Base-by-base conservation (phyloP, 2,888 invertebrate genomes). In the Drosophila diplacantha region DNA sequence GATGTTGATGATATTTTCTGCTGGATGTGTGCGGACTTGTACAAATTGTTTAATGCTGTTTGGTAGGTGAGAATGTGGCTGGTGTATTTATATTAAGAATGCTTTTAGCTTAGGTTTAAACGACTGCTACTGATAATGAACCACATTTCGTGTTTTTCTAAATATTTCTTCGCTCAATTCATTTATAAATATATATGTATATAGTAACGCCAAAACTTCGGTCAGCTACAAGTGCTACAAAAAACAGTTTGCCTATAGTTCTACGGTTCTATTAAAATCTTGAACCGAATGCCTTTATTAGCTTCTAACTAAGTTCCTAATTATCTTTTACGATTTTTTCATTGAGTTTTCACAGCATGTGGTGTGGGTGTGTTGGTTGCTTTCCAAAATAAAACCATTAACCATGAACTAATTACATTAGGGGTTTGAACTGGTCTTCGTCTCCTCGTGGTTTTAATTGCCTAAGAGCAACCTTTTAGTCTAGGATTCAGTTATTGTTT, bases 341-440 rank as follows among this genome's bases (percentile, higher is more conserved):
- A 68, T 52, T 32, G 75, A 80, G 81, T 83, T 81, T 81, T 81
- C 81, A 81, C 81, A 81, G 81, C 55, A 46, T 51, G 58, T 71
- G 74, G 78, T 75, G 81, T 80, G 83, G 75, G 75, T 75, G 81
- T 80, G 83, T 31, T 31, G 31, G 49, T 18, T 46, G 60, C 51
- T 41, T 38, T 35, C 44, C 43, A 50, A 31, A 59, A 50, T 26
- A 31, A 51, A 72, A 66, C 49, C 41, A 62, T 57, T 55, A 37
- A 38, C 69, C 69, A 59, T 57, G 9, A 75, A 71, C 71, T 75
- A 79, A 71, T 69, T 73, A 35, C 54, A 71, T 75, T 68, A 66
- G 61, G 60, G 60, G 18, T 39, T 37, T 37, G 29, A 26, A 12
- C 18, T 16, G 60, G 32, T 39, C 56, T 55, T 24, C 12, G 20